Base-by-base conservation (phyloP, 2,113 vertebrate species). In the Delphinus delphis region DNA sequence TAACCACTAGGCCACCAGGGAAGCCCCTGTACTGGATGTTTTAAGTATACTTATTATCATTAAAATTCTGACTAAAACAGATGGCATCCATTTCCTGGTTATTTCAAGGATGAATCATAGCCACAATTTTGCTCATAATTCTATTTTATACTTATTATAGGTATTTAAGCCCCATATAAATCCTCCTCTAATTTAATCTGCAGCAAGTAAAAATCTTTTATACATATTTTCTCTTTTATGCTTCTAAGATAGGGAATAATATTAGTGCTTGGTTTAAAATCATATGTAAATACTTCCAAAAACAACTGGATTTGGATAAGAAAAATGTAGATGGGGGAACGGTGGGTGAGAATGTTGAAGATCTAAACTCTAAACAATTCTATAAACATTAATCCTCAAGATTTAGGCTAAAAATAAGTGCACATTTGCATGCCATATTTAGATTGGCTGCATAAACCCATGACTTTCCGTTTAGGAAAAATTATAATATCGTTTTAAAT, bases 71-170 rank as follows among this genome's bases (percentile, higher is more conserved):
- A 76, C 36, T 82, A 82, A 81, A 96, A 94, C 20, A 79, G 25
- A 87, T 76, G 67, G 4, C 6, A 33, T 91, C 53, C 53, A 88
- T 41, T 79, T 91, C 10, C 50, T 33, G 12, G 44, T 65, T 80
- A 87, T 80, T 90, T 58, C 82, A 67, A 80, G n/a, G 47, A 58
- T 93, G 21, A 90, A n/a, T 81, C 60, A 88, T 63, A 77, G 84
- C 86, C 65, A 85, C n/a, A 90, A 8, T 86, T 85, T 90, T 94
- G n/a, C 55, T 41, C 74, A 33, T 88, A 91, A 70, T 96, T 82
- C 18, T 93, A 55, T 86, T 90, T 95, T 71, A 77, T 23, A 41
- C 26, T 79, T 93, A 67, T 26, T 86, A 62, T 18, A 89, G 21
- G 31, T 41, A 83, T 92, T 93, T 90, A 90, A 71, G 5, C 41